Evolutionary conservation across 2,888 invertebrate genomes (phyloP), one percentile per base, ranked within the genome.

Genomic region (Cyaniris semiargus): DNA sequence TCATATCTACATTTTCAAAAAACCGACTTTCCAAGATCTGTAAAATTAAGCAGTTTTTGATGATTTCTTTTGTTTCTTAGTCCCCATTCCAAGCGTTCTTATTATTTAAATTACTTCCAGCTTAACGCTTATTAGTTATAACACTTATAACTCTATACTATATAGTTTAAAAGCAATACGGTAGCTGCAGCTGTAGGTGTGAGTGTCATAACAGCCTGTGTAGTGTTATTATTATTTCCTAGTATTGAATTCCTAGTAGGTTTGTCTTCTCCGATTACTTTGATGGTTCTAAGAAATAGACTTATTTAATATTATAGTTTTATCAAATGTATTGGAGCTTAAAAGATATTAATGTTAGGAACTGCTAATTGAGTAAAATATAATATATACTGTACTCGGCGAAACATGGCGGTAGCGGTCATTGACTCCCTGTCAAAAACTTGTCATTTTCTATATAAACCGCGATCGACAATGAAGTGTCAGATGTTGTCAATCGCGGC

Each of bases 231-330:
- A 58, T 58, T 58, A 58, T 58, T 58, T 58, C 58, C 18, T 58
- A n/a, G 21, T 58, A n/a, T 58, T n/a, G n/a, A n/a, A 58, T 58
- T 58, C 21, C 58, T 58, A 58, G 58, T 58, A 58, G 58, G 58
- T 21, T 21, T 58, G 58, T 58, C 53, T 53, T 18, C 53, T 53
- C 53, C 13, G 18, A 53, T 53, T 53, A 18, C 53, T 53, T 53
- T 53, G 53, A 53, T 53, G 18, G 15, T 53, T 53, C 1, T 53
- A 53, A 53, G 53, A 18, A 53, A 53, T 18, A 53, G 0, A 53
- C 18, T 53, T 44, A 44, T 38, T 38, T 38, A 48, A 48, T 3
- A n/a, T 2, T 3, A 18, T 53, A 18, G 15, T 18, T 53, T 53
- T 53, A 53, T 53, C 18, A 53, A 53, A 53, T 53, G 53, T 53